Evolutionary conservation across 2,888 invertebrate species (phyloP).

Genomic region (Portevinia maculata): DNA sequence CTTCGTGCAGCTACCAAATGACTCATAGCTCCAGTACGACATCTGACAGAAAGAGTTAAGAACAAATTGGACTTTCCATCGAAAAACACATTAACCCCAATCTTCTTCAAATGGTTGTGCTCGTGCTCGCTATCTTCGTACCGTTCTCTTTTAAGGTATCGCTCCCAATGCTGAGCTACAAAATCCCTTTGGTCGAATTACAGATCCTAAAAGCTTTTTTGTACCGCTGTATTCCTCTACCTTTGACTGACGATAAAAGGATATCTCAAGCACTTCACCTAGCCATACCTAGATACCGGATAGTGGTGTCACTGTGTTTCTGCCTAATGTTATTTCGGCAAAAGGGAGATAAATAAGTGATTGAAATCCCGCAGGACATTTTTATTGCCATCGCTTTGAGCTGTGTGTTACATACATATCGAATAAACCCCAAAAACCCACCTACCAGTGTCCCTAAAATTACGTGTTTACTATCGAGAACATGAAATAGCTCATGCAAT

Average conservation of each 20-base stretch:
- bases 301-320: slow-evolving; percentile 18
- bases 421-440: slow-evolving; percentile 39
- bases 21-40: slow-evolving; percentile 7
- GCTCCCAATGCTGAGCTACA: background rate
- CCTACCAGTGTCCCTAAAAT: slow-evolving; percentile 47
- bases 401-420: slow-evolving; percentile 44
- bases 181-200: slow-evolving; percentile 58
- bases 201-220: slow-evolving; percentile 66
- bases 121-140: background rate
- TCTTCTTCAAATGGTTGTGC: background rate
- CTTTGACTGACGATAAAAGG: slow-evolving; percentile 51
- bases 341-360: slow-evolving; percentile 72
- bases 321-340: slow-evolving; percentile 58
- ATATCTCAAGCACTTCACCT: slow-evolving; percentile 15
- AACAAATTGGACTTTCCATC: slow-evolving; percentile 66
- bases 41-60: slow-evolving; percentile 51
- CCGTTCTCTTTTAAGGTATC: slow-evolving; percentile 12
- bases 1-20: slow-evolving; percentile 2
- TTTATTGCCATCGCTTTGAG: slow-evolving; percentile 68
- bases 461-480: slow-evolving; percentile 72
- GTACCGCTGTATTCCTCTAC: slow-evolving; percentile 32
- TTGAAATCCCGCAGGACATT: slow-evolving; percentile 74
- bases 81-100: slow-evolving; percentile 54
- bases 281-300: background rate
- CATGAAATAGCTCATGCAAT: slow-evolving; percentile 69